Evolutionary conservation across 35 echinoderm and acorn worm species (phyloP).

Genomic region (Lytechinus pictus): DNA sequence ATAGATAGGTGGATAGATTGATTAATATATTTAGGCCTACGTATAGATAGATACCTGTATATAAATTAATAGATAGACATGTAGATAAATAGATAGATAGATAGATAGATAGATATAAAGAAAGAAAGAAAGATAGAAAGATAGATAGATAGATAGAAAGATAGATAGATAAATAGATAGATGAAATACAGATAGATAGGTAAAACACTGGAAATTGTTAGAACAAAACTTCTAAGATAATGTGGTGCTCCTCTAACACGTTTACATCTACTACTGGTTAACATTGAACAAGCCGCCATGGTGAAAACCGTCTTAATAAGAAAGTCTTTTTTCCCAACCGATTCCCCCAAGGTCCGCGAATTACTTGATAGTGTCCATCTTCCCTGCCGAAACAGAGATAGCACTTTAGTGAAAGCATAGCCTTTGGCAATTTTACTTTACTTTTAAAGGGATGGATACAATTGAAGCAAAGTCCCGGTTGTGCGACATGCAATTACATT

Average conservation of each 20-base stretch:
- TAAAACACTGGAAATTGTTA: neutral
- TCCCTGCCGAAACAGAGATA: neutral
- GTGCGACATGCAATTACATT: neutral
- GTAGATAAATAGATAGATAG: no score
- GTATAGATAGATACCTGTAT: no score
- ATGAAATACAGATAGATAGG: no score
- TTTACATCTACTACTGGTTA: neutral
- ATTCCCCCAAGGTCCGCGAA: no score
- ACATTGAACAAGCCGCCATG: neutral
- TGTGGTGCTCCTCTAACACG: neutral
- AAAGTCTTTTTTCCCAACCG: neutral
- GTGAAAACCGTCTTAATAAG: neutral
- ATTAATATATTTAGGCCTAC: no score
- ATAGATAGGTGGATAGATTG: no score
- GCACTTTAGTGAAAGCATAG: neutral
- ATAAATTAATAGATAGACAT: no score
- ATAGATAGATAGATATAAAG: no score
- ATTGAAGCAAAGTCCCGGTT: neutral
- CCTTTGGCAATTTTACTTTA: neutral
- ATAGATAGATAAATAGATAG: no score
- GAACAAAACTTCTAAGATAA: neutral
- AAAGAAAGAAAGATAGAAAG: no score
- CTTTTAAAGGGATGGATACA: neutral
- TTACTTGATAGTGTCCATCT: neutral
- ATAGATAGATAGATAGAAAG: no score